These are phyloP conservation scores for Aporrectodea caliginosa DNA, from an alignment of 1,140 invertebrate genomes.

Conservation along the genomic window DNA sequence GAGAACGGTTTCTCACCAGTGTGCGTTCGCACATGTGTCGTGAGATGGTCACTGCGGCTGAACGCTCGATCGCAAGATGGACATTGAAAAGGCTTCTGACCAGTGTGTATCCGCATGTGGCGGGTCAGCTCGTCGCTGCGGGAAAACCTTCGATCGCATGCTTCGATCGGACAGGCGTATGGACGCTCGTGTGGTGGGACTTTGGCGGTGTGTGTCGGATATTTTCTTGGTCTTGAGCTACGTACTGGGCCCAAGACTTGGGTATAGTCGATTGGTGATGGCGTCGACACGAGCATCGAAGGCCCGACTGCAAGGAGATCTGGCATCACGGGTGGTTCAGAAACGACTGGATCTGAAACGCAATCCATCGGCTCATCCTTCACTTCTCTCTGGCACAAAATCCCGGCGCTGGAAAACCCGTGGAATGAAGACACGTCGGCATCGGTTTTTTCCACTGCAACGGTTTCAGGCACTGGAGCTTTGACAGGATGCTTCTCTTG, in stretches of 20 bases:
- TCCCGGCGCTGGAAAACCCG: not conserved
- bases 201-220: not conserved
- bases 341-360: not conserved
- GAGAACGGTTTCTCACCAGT: conserved; percentile 88
- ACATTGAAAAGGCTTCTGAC: conserved; percentile 97
- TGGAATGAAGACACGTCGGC: not conserved
- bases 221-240: not conserved
- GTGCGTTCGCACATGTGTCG: conserved; percentile 57
- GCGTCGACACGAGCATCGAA: not conserved
- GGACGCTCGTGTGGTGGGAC: conserved; percentile 4
- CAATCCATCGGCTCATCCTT: not conserved
- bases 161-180: conserved; percentile 12
- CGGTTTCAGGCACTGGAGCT: not conserved
- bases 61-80: conserved; percentile 97
- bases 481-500: not conserved
- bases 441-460: not conserved
- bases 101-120: conserved; percentile 73
- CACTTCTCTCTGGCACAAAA: not conserved
- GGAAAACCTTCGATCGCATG: conserved; percentile 8
- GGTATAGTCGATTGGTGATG: not conserved
- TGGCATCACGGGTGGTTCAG: not conserved
- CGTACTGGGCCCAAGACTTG: not conserved
- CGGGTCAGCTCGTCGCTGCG: conserved; percentile 17
- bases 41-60: conserved; percentile 70
- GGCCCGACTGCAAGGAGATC: too few relatives aligned